A percentile compares a stretch with the other conserved stretches of the same genome.
Conservation (phyloP, 2,888 invertebrate genomes). For the Adineta ricciae region DNA sequence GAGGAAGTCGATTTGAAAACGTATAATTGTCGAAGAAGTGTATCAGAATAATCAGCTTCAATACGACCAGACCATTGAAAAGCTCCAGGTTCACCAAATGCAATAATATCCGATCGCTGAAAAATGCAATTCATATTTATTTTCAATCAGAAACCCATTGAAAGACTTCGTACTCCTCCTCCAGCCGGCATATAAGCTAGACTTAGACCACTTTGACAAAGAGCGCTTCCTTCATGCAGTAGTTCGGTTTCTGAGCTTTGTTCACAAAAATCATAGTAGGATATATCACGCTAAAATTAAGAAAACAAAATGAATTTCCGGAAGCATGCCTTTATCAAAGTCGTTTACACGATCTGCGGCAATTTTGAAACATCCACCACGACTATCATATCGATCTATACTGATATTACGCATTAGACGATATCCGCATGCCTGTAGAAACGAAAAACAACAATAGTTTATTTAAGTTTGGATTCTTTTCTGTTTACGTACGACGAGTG, state of each 20-base stretch:
- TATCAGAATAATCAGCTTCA: slow-evolving; percentile 21
- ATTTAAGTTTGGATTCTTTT: too few species aligned
- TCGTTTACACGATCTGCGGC: neutral
- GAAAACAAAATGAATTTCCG: neutral
- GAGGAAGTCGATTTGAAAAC: neutral
- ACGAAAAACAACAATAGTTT: neutral
- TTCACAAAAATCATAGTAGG: slow-evolving; percentile 14
- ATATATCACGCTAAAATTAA: neutral
- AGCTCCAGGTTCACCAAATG: slow-evolving; percentile 20
- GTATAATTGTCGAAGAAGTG: neutral
- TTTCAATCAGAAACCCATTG: neutral
- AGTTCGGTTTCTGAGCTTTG: neutral
- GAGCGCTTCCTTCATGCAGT: slow-evolving; percentile 5
- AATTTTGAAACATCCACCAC: neutral
- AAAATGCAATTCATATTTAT: neutral
- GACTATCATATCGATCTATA: slow-evolving; percentile 18
- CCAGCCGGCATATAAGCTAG: neutral
- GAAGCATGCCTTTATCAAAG: too few species aligned
- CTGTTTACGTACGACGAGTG: neutral
- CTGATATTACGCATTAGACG: slow-evolving; percentile 5
- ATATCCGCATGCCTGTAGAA: neutral
- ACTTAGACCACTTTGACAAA: slow-evolving; percentile 1
- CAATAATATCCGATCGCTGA: neutral
- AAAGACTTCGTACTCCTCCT: neutral
- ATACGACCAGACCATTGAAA: slow-evolving; percentile 16